Evolutionary conservation across 2,888 invertebrate genomes (phyloP).

Genomic region (Mellilla xanthometata): DNA sequence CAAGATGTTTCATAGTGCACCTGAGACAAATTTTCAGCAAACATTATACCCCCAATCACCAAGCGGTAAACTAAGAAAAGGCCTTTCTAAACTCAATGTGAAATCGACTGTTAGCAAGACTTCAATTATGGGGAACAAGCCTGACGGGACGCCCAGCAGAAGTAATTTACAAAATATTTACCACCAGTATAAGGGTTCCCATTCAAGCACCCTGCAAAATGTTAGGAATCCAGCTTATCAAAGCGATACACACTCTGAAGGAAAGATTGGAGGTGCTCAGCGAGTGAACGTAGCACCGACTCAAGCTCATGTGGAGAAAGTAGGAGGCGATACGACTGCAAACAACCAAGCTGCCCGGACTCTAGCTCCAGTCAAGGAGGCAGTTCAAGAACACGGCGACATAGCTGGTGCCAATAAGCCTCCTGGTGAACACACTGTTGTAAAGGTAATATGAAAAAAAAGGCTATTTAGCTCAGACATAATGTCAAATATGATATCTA

Average conservation of each 20-base stretch:
- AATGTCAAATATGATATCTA: no score
- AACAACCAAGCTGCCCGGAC: conserved; percentile 39
- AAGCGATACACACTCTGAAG: conserved; percentile 51
- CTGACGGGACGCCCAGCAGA: conserved; percentile 54
- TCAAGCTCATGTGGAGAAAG: conserved; percentile 52
- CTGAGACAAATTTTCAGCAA: conserved; percentile 51
- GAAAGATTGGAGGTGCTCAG: conserved; percentile 47
- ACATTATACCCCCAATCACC: conserved; percentile 58
- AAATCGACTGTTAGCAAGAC: conserved; percentile 70
- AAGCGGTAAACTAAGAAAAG: conserved; percentile 30
- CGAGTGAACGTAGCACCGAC: conserved; percentile 24
- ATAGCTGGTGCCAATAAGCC: conserved; percentile 41
- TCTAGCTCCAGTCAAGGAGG: conserved; percentile 31
- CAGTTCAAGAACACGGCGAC: conserved; percentile 50
- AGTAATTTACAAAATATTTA: conserved; percentile 66
- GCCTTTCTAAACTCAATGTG: conserved; percentile 46
- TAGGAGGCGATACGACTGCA: conserved; percentile 57
- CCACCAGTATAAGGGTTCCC: conserved; percentile 68
- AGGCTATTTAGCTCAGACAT: no score
- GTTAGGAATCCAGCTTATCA: conserved; percentile 38
- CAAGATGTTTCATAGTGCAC: conserved; percentile 40
- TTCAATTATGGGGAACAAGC: conserved; percentile 50
- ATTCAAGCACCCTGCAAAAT: conserved; percentile 64
- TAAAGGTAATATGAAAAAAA: no score
- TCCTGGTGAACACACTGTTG: conserved; percentile 17